phyloP scores from a whole-genome alignment of 2,113 vertebrate species.

The Apteryx mantelli region DNA sequence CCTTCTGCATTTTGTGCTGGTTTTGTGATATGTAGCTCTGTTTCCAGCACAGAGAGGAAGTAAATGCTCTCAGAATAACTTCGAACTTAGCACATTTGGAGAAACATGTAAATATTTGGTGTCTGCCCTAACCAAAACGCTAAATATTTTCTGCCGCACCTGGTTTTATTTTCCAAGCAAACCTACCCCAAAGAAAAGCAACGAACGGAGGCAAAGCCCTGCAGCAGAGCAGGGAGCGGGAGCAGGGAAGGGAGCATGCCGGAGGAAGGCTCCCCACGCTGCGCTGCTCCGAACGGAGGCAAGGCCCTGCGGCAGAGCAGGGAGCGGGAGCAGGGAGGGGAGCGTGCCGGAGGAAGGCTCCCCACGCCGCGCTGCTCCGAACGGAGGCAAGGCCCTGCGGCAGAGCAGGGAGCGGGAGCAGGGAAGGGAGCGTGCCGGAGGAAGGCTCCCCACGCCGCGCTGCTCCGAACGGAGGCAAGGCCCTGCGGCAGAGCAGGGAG shows the following conservation, averaged over 20 bases:
- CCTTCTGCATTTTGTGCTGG: background rate
- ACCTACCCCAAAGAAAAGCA: background rate
- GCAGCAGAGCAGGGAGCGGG: accelerated
- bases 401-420: too few species aligned
- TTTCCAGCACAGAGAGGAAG: background rate
- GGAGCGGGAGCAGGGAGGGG: too few species aligned
- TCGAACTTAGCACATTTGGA: background rate
- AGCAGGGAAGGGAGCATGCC: background rate
- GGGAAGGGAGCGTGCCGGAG: too few species aligned
- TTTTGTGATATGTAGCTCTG: accelerated
- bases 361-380: too few species aligned
- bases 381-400: too few species aligned
- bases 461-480: too few species aligned
- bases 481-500: too few species aligned
- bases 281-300: too few species aligned
- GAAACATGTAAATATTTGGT: background rate
- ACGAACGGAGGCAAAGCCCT: accelerated
- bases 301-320: too few species aligned
- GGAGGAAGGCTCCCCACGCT: too few species aligned
- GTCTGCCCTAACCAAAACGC: background rate
- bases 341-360: too few species aligned
- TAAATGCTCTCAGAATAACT: accelerated
- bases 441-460: too few species aligned
- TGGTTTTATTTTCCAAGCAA: background rate
- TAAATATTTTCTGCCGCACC: accelerated